A percentile compares a stretch with the other conserved stretches of the same genome.
These are phyloP conservation scores for Geotrypetes seraphini DNA, from an alignment of 2,797 vertebrate genomes.

Conservation along the genomic window DNA sequence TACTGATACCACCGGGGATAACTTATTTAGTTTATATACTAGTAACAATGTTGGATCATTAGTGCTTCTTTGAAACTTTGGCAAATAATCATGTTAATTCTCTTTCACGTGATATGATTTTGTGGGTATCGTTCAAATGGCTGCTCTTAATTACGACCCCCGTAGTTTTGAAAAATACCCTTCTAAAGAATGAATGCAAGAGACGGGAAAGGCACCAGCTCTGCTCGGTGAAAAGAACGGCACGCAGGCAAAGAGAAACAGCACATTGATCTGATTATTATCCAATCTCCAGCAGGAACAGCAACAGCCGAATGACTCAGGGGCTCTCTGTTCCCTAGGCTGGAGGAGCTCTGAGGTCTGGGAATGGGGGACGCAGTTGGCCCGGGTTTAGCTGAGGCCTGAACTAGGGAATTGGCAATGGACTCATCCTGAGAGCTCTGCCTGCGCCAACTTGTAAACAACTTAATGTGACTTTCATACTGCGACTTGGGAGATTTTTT, in stretches of 20 bases:
- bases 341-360: slow-evolving; percentile 8
- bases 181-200: slow-evolving; percentile 7
- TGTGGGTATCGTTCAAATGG: slow-evolving; percentile 19
- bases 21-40: too few species aligned
- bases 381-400: slow-evolving; percentile 5
- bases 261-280: slow-evolving; percentile 19
- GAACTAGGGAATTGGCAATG: slow-evolving; percentile 11
- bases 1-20: too few species aligned
- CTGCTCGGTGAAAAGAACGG: background rate
- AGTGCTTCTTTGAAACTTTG: too few species aligned
- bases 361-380: slow-evolving; percentile 17
- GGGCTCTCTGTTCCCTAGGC: slow-evolving; percentile 13
- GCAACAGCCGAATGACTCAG: slow-evolving; percentile 10
- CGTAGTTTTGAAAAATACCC: slow-evolving; percentile 15
- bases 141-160: slow-evolving; percentile 18
- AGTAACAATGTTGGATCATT: too few species aligned
- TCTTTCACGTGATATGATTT: slow-evolving; percentile 18
- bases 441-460: too few species aligned
- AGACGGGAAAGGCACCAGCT: slow-evolving; percentile 3
- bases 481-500: too few species aligned
- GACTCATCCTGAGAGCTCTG: too few species aligned
- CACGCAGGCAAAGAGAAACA: background rate
- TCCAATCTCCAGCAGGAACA: slow-evolving; percentile 17
- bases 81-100: too few species aligned
- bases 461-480: too few species aligned